Evolutionary conservation across 2,888 invertebrate species (phyloP), one percentile per base, ranked within the genome.

Genomic region (Acrocera orbiculus): DNA sequence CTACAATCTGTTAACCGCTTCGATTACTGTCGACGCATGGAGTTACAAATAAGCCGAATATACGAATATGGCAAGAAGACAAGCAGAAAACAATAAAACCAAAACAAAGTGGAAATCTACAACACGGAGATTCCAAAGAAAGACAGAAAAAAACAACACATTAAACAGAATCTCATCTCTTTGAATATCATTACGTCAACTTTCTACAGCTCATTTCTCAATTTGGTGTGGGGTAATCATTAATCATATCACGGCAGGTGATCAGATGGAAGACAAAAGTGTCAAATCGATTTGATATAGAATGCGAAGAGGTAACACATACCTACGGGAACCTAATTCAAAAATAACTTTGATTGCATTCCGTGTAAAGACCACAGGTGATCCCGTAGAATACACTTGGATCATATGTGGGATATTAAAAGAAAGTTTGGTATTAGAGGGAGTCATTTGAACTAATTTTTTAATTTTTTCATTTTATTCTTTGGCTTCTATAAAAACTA

Each of bases 231-330:
- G 23, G 28, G 34, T 14, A 26, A 16, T 35, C 30, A 35, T 35
- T 35, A 35, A 35, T 35, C 35, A 35, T 20, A 14, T 15, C 35
- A 35, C 35, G 30, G 30, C 30, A 17, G 35, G 35, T 26, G 30
- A 35, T 35, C 30, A 20, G 30, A 26, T 26, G 11, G 35, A 35
- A 35, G 35, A 35, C 35, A 35, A 35, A 35, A 35, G 35, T 35
- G 35, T 35, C 35, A 35, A 35, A 35, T 35, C 35, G 35, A 35
- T 35, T 35, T 35, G 30, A 35, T 20, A 35, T 35, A 35, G 29
- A 34, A 34, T 30, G 13, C 13, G 26, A 25, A 13, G 26, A 30
- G 25, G 14, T 30, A 35, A 16, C 25, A 29, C 30, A 25, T 15
- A 22, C 19, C 24, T 20, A 34, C 27, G 27, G 34, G 27, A 16